Conservation (phyloP, 2,113 vertebrate species). For the Capra hircus region DNA sequence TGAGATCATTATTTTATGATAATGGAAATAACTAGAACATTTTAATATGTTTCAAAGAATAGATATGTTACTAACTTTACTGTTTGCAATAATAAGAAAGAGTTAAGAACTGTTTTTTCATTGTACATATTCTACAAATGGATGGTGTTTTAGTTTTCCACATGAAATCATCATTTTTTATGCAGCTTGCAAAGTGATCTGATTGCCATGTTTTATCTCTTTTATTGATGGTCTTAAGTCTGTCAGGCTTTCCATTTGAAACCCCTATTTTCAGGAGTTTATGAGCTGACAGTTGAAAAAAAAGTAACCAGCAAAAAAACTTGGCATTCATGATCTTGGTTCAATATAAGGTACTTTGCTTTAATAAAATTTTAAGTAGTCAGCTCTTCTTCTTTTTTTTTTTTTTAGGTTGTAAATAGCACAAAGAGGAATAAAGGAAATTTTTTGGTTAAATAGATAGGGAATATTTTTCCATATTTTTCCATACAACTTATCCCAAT, state of each 20-base stretch:
- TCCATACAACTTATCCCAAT: conserved; percentile 71
- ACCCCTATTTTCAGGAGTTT: conserved; percentile 79
- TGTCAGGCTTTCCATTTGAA: conserved; percentile 81
- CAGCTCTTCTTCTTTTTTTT: conserved; percentile 77
- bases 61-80: not conserved
- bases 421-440: conserved; percentile 52
- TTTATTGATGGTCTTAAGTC: conserved; percentile 69
- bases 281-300: conserved; percentile 68
- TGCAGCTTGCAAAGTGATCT: conserved; percentile 68
- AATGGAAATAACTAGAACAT: conserved; percentile 14
- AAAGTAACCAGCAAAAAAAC: conserved; percentile 62
- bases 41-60: conserved; percentile 33
- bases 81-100: not conserved
- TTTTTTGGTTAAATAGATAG: conserved; percentile 74
- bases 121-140: conserved; percentile 18
- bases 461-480: conserved; percentile 79
- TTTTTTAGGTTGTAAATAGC: conserved; percentile 71
- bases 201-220: conserved; percentile 63
- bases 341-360: conserved; percentile 77
- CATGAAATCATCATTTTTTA: conserved; percentile 73
- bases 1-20: not conserved
- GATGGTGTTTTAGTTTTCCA: conserved; percentile 66
- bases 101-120: conserved; percentile 13
- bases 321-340: conserved; percentile 70
- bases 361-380: conserved; percentile 80